Conservation (phyloP, 2,797 vertebrate genomes). For the Naso thynnoides region DNA sequence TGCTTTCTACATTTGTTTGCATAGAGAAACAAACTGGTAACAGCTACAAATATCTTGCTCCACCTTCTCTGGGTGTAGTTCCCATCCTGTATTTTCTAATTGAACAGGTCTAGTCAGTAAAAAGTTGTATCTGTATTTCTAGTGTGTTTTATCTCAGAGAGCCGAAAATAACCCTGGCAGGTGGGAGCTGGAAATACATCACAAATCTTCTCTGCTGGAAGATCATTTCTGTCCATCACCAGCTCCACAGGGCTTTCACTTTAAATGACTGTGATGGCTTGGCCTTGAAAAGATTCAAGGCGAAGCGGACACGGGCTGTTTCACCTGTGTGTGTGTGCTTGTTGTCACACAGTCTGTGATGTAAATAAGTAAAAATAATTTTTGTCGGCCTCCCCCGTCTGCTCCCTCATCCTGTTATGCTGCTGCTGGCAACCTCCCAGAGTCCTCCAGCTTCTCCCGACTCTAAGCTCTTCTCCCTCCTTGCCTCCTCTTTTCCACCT, state of each 20-base stretch:
- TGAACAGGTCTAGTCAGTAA: not conserved
- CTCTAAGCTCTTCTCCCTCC: slow-evolving; percentile 37
- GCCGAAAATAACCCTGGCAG: not conserved
- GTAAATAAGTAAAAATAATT: slow-evolving; percentile 54
- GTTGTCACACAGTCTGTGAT: slow-evolving; percentile 40
- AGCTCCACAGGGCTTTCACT: slow-evolving; percentile 10
- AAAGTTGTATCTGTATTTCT: not conserved
- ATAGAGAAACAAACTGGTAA: not conserved
- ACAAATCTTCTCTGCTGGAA: slow-evolving; percentile 3
- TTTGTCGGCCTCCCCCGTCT: slow-evolving; percentile 46
- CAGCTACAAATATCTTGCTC: not conserved
- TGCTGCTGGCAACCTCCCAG: slow-evolving; percentile 58
- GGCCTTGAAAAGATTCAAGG: slow-evolving; percentile 5
- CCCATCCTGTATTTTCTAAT: not conserved
- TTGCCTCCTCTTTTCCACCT: slow-evolving; percentile 41
- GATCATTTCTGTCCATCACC: slow-evolving; percentile 1
- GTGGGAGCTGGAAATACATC: not conserved
- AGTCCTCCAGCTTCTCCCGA: slow-evolving; percentile 24
- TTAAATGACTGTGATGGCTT: slow-evolving; percentile 1
- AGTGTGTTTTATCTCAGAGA: not conserved
- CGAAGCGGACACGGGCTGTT: not conserved
- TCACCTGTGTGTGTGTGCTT: slow-evolving; percentile 34
- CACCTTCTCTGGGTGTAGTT: not conserved
- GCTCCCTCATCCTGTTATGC: slow-evolving; percentile 69
- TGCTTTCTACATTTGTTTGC: not conserved